Conservation (phyloP, 2,888 invertebrate species). For the Imbricaverruca yamaguchii region DNA sequence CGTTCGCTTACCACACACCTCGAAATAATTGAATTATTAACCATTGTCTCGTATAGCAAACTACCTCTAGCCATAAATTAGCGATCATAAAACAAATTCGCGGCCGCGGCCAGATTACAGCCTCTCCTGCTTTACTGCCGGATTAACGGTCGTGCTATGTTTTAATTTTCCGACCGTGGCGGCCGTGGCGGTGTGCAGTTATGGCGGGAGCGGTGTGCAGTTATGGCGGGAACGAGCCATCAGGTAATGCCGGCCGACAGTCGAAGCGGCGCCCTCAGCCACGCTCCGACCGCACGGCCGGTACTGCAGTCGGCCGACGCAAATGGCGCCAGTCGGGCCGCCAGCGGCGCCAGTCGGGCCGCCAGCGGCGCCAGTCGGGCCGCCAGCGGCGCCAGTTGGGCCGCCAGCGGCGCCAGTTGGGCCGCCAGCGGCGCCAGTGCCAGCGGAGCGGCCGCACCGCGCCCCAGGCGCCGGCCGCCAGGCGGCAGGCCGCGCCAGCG, state of each 20-base stretch:
- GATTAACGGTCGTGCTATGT: not conserved
- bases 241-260: not conserved
- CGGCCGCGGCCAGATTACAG: not conserved
- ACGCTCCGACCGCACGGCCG: not conserved
- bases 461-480: too few relatives aligned
- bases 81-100: constrained; percentile 5
- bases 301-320: too few relatives aligned
- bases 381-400: too few relatives aligned
- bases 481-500: too few relatives aligned
- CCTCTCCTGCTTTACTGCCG: not conserved
- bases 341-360: too few relatives aligned
- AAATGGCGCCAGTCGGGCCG: too few relatives aligned
- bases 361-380: too few relatives aligned
- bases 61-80: not conserved
- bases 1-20: constrained; percentile 1
- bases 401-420: too few relatives aligned
- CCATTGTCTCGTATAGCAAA: constrained; percentile 11
- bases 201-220: too few relatives aligned
- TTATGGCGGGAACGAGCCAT: not conserved
- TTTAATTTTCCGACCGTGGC: constrained; percentile 65
- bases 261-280: not conserved
- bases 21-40: constrained; percentile 11
- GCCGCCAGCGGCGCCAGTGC: too few relatives aligned
- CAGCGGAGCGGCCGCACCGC: too few relatives aligned
- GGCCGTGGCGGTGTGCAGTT: constrained; percentile 71